Evolutionary conservation across 2,797 vertebrate species (phyloP).

Genomic region (Neosalanx taihuensis): DNA sequence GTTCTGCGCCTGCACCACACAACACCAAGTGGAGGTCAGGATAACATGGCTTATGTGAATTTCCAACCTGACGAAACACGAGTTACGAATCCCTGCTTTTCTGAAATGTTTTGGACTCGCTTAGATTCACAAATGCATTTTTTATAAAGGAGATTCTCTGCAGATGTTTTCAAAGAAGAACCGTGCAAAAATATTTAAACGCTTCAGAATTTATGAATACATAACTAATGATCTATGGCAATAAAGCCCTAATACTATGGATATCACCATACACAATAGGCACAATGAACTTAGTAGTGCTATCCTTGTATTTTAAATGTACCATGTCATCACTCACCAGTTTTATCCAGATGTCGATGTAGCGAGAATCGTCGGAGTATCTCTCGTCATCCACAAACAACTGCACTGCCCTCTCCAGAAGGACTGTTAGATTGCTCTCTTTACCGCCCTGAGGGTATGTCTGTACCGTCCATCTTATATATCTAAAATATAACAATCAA

Average conservation of each 20-base stretch:
- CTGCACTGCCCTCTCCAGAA: constrained; percentile 76
- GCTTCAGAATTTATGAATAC: neutral
- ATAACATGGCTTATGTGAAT: neutral
- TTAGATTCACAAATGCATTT: too few species aligned
- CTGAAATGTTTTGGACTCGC: too few species aligned
- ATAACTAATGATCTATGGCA: neutral
- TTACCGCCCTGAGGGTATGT: constrained; percentile 77
- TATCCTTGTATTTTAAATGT: neutral
- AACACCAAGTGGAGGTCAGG: neutral
- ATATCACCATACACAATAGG: neutral
- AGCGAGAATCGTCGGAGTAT: constrained; percentile 74
- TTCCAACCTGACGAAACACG: too few species aligned
- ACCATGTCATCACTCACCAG: constrained; percentile 67
- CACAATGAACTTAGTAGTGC: neutral
- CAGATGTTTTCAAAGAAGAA: too few species aligned
- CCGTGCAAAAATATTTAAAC: neutral
- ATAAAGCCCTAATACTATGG: neutral
- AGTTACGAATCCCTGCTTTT: too few species aligned
- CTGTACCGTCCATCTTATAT: constrained; percentile 79
- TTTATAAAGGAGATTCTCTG: too few species aligned
- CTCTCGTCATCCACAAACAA: constrained; percentile 65
- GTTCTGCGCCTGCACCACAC: constrained; percentile 63
- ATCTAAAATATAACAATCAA: constrained; percentile 53
- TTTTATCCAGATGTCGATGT: constrained; percentile 77
- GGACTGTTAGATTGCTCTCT: constrained; percentile 70